Evolutionary conservation across 2,113 vertebrate species (phyloP).

Genomic region (Pseudorhombus dupliciocellatus): DNA sequence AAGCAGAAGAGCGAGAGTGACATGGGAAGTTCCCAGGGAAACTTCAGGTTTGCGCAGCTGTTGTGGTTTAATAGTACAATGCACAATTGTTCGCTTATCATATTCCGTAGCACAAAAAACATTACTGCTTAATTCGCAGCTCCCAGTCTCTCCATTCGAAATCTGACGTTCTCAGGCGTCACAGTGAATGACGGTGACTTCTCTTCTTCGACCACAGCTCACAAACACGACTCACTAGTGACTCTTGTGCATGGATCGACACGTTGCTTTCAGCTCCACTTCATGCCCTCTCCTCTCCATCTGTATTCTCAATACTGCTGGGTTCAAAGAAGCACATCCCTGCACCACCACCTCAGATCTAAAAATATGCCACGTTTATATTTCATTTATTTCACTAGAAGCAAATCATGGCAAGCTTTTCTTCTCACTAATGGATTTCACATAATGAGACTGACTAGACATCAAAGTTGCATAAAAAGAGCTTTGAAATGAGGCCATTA

Average conservation of each 20-base stretch:
- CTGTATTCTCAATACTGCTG: conserved; percentile 12
- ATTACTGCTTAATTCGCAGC: too few species aligned
- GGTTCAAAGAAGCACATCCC: conserved; percentile 38
- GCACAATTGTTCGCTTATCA: too few species aligned
- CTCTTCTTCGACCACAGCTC: not conserved
- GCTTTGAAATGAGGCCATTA: conserved; percentile 61
- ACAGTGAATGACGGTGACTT: too few species aligned
- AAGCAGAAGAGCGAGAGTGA: too few species aligned
- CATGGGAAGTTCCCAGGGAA: too few species aligned
- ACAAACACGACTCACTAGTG: not conserved
- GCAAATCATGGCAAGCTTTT: conserved; percentile 44
- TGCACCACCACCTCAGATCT: conserved; percentile 40
- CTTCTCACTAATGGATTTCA: conserved; percentile 52
- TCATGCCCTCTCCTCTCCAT: conserved; percentile 20
- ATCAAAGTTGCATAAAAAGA: conserved; percentile 54
- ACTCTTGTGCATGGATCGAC: not conserved
- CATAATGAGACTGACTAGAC: conserved; percentile 57
- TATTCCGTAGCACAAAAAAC: too few species aligned
- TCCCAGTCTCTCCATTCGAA: too few species aligned
- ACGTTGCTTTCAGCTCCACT: conserved; percentile 17
- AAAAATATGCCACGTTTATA: conserved; percentile 54
- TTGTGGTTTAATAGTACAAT: too few species aligned
- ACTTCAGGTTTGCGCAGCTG: too few species aligned
- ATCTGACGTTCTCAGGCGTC: too few species aligned
- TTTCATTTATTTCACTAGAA: conserved; percentile 52